Evolutionary conservation across 2,888 invertebrate species (phyloP).

Genomic region (Nasonia oneida): DNA sequence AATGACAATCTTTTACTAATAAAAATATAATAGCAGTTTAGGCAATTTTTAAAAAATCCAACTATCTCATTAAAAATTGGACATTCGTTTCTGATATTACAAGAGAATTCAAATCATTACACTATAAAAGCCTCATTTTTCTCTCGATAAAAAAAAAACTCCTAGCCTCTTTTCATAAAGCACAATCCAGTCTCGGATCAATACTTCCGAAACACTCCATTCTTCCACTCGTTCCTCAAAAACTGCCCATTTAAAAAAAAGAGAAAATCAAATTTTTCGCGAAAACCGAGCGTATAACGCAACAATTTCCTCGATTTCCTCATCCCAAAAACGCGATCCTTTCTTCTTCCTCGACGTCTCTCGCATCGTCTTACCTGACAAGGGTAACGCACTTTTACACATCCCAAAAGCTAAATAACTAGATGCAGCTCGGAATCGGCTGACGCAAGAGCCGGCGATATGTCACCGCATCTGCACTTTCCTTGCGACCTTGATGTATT

Average conservation of each 20-base stretch:
- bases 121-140: too few species aligned
- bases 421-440: neutral
- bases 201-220: too few species aligned
- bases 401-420: neutral
- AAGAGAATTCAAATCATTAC: neutral
- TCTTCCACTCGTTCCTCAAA: too few species aligned
- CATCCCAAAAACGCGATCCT: neutral
- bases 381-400: neutral
- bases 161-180: too few species aligned
- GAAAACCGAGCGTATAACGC: neutral
- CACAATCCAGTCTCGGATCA: too few species aligned
- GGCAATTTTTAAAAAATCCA: too few species aligned
- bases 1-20: neutral
- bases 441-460: slow-evolving; percentile 6
- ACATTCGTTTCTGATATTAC: neutral
- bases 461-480: slow-evolving; percentile 15
- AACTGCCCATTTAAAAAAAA: too few species aligned
- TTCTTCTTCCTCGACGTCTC: neutral
- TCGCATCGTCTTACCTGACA: neutral
- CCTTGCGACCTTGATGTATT: neutral
- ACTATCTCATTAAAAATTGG: neutral
- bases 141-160: too few species aligned
- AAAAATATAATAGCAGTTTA: too few species aligned
- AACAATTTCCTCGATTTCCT: neutral
- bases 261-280: too few species aligned